A percentile compares a stretch with the other conserved stretches of the same genome.
These are phyloP conservation scores for Nemurella pictetii DNA, from an alignment of 2,888 invertebrate genomes.

Conservation along the genomic window DNA sequence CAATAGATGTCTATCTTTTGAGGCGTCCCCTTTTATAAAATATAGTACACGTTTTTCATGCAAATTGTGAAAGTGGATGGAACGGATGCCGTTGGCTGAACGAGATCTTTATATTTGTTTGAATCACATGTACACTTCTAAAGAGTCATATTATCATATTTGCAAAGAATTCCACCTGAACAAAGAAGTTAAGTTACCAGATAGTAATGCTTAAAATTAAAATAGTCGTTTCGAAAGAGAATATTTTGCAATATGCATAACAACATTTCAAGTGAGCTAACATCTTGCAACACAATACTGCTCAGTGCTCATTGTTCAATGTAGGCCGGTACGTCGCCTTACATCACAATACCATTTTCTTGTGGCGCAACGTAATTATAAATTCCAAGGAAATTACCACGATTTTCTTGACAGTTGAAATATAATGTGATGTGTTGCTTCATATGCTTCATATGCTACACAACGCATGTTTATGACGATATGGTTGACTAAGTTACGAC, in stretches of 20 bases:
- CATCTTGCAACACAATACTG: background rate
- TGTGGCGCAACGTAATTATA: background rate
- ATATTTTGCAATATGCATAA: no score
- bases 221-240: no score
- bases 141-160: background rate
- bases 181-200: no score
- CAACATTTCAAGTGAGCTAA: background rate
- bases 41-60: background rate
- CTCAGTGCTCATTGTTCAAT: no score
- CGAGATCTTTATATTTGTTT: background rate
- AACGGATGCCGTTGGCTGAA: background rate
- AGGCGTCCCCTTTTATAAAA: background rate
- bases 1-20: background rate
- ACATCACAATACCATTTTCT: background rate
- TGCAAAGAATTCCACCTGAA: background rate
- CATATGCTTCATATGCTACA: no score
- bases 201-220: no score
- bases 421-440: no score
- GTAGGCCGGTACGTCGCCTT: no score
- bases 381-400: background rate
- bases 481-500: background rate
- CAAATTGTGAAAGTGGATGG: background rate
- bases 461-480: no score
- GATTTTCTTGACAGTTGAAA: background rate
- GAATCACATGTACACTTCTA: background rate